Evolutionary conservation across 2,113 vertebrate genomes (phyloP).

Genomic region (Lampris megalopsis): DNA sequence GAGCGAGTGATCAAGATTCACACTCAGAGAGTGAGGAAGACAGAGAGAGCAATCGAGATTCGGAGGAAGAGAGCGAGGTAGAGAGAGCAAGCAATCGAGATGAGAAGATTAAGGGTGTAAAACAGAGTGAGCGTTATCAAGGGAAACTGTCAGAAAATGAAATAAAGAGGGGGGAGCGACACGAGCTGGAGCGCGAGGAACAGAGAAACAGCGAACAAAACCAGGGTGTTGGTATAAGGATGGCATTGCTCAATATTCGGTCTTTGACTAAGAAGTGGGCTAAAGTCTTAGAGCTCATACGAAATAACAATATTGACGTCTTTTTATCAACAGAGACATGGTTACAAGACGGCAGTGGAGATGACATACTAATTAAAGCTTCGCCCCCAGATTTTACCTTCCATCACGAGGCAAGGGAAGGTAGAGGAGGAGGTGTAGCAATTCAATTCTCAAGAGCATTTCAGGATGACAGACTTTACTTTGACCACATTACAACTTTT

Average conservation of each 20-base stretch:
- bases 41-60: too few species aligned
- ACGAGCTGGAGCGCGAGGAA: too few species aligned
- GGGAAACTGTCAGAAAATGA: too few species aligned
- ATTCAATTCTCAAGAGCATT: not conserved
- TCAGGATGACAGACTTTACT: not conserved
- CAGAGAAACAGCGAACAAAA: not conserved
- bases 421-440: not conserved
- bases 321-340: not conserved
- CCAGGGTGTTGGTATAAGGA: not conserved
- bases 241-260: not conserved
- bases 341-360: rapidly evolving
- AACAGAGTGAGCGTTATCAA: too few species aligned
- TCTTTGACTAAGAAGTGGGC: not conserved
- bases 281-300: not conserved
- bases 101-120: too few species aligned
- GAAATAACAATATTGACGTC: not conserved
- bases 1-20: too few species aligned
- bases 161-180: too few species aligned
- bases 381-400: not conserved
- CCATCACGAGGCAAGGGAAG: rapidly evolving
- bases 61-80: too few species aligned
- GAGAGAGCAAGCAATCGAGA: too few species aligned
- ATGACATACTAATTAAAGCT: rapidly evolving
- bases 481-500: not conserved
- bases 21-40: too few species aligned